A percentile compares a stretch with the other conserved stretches of the same genome.
Conservation (phyloP, 1,140 invertebrate species). For the Orussus abietinus region DNA sequence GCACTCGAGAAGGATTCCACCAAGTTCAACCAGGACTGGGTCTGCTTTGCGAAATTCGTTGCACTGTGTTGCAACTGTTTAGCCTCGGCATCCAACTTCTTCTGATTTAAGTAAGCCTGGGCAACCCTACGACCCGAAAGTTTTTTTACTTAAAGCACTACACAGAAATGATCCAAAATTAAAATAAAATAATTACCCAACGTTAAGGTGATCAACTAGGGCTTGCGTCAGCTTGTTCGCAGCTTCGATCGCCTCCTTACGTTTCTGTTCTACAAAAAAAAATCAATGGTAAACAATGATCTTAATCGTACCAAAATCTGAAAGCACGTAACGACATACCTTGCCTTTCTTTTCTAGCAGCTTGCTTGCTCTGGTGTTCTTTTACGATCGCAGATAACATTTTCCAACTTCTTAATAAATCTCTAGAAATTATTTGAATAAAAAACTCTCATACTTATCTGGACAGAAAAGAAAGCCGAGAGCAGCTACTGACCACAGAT, state of each 20-base stretch:
- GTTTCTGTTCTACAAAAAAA: conserved; percentile 73
- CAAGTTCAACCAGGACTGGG: conserved; percentile 90
- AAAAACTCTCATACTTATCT: no score
- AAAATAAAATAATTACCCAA: conserved; percentile 68
- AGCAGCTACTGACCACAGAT: no score
- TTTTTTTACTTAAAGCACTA: conserved; percentile 8
- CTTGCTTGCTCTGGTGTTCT: conserved; percentile 79
- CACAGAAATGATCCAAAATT: conserved; percentile 10
- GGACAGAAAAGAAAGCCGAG: no score
- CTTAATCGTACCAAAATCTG: conserved; percentile 9
- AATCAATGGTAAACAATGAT: conserved; percentile 18
- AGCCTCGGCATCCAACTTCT: conserved; percentile 93
- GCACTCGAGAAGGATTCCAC: conserved; percentile 94
- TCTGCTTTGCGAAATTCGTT: conserved; percentile 93
- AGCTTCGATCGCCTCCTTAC: conserved; percentile 88
- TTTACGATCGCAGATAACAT: conserved; percentile 86
- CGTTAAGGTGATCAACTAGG: conserved; percentile 94
- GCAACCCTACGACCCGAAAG: conserved; percentile 67
- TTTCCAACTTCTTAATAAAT: no score
- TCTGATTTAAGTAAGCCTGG: conserved; percentile 97
- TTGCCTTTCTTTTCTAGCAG: conserved; percentile 74
- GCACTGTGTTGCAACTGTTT: conserved; percentile 94
- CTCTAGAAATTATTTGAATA: no score
- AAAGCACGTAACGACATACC: conserved; percentile 53
- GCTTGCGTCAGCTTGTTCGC: conserved; percentile 90